Base-by-base conservation (phyloP, 1,140 invertebrate genomes). In the Hermetia illucens region DNA sequence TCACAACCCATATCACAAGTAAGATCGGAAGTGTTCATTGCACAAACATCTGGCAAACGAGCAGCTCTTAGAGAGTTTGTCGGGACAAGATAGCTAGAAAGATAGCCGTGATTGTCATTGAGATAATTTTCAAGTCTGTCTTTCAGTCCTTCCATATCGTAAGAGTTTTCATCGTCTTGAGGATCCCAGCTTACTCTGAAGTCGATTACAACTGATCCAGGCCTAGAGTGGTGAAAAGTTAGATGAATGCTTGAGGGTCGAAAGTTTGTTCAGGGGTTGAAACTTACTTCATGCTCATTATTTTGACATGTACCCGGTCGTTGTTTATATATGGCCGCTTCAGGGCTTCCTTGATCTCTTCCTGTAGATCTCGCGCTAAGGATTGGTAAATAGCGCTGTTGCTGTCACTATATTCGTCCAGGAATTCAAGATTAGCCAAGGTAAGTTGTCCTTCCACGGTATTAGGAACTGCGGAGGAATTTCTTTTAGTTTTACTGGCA, bases 1-100 rank as follows among this genome's bases (percentile, higher is more conserved):
- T 66, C 61, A 55, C 88, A 92, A 6, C 69, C 63, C 54, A 85
- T 72, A 39, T 81, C 72, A 52, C 88, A 92, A 3, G 68, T 71
- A 38, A 81, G 19, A 25, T 34, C 21, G 12, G 15, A 72, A 49
- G 82, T 82, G 44, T 76, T 68, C 29, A 74, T 68, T 51, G 79
- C 72, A 61, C 88, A 92, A 19, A 77, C 58, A 63, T 90, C 82
- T 2, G 74, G 45, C 13, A 85, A 62, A 38, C 58, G 59, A 33
- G 60, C 55, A 3, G 66, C 38, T 18, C 44, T 42, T 5, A 73
- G 49, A 20, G 63, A 61, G 18, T 65, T 63, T 35, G 65, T 52
- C 20, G 62, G 55, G 29, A 76, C 50, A 36, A 68, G 63, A 50
- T 74, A 74, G 6, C 64, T 61, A 38, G 58, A 65, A 22, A 76